These are phyloP conservation scores for Muscidifurax raptorellus DNA, from an alignment of 1,140 invertebrate species.

Conservation along the genomic window DNA sequence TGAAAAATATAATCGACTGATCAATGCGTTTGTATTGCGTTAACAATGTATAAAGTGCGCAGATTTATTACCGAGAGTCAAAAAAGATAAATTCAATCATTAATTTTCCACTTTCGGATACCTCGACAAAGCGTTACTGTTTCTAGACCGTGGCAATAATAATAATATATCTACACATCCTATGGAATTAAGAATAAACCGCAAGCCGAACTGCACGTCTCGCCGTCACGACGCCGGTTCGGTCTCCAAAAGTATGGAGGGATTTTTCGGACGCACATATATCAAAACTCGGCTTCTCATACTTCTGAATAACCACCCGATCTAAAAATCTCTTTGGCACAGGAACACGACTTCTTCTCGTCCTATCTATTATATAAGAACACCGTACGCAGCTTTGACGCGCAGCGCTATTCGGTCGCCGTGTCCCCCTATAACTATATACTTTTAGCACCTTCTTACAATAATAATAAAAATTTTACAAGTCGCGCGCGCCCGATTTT, in stretches of 20 bases:
- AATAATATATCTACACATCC: neutral
- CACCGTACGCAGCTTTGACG: no score
- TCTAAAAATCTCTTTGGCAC: constrained; percentile 22
- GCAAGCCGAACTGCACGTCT: neutral
- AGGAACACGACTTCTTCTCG: neutral
- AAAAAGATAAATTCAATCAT: neutral
- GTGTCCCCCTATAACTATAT: neutral
- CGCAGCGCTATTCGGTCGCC: neutral
- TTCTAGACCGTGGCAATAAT: neutral
- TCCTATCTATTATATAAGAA: neutral
- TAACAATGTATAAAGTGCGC: neutral
- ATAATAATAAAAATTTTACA: constrained; percentile 28
- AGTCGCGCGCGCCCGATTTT: neutral
- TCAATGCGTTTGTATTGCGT: neutral
- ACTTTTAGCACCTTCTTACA: constrained; percentile 13
- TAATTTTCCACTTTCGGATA: neutral
- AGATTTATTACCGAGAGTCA: neutral
- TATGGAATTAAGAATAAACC: neutral
- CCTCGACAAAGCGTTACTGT: neutral
- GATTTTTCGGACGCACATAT: constrained; percentile 17
- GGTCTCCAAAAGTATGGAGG: constrained; percentile 12
- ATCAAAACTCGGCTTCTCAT: neutral
- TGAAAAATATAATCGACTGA: neutral
- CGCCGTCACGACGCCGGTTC: neutral
- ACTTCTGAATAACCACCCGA: neutral